Base-by-base conservation (phyloP, 2,888 invertebrate species). In the Volucella zonaria region DNA sequence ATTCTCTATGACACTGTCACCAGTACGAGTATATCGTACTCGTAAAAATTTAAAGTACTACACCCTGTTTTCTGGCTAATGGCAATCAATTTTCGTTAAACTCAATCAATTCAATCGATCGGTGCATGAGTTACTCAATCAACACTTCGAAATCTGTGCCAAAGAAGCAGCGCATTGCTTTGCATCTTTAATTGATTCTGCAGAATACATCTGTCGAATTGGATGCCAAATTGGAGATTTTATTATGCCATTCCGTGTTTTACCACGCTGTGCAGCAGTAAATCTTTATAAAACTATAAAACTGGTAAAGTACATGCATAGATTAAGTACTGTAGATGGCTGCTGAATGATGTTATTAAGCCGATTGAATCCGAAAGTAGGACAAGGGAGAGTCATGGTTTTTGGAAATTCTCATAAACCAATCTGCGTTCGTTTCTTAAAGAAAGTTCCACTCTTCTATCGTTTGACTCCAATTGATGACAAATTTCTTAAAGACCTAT, bases 21-120 rank as follows among this genome's bases (percentile, higher is more conserved):
- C n/a, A 54, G 23, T 11, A 9, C 14, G 9, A 54, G 23, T 11
- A 4, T 1, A 6, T 8, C 54, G 3, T n/a, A n/a, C 6, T 54
- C 6, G 12, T 31, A 6, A 12, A 31, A 12, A 31, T 54, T 31
- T 31, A 6, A 31, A 31, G 12, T 31, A n/a, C 54, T 12, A 0
- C 31, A 8, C 14, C 14, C 9, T 10, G 11, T 38, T n/a, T 54
- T 8, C 3, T 4, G 14, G 62, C 15, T 66, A 51, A 66, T 51
- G 40, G 3, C 68, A 47, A 68, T 68, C 68, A 56, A 56, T 68
- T 68, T 15, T 56, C 15, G 45, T 68, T 56, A 56, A 68, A 56
- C 45, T 56, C 11, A 67, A 61, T 62, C 54, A 64, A 74, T 56
- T 64, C 8, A 47, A 64, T 64, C 64, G 74, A 74, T 59, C 59